Base-by-base conservation (phyloP, 2,113 vertebrate species). In the Halichoerus grypus region DNA sequence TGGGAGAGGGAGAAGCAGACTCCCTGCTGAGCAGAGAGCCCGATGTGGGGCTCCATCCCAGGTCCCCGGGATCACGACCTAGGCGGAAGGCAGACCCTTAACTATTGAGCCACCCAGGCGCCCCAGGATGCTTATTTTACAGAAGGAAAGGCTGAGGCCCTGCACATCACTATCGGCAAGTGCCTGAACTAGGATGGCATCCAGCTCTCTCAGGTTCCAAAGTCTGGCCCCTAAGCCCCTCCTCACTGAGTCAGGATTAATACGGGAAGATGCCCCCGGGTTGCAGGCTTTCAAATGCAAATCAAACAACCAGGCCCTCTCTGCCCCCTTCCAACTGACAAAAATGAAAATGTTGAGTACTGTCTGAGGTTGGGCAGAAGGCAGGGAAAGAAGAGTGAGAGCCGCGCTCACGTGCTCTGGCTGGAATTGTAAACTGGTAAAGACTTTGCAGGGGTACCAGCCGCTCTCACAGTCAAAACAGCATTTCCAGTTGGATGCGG, bases 221-320 rank as follows among this genome's bases (percentile, higher is more conserved):
- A 67, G 33, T 61, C 39, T 55, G 42, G n/a, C 57, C 91, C 88
- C 21, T 9, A 18, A 67, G 81, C 1, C 55, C 51, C 55, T 39
- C 67, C 7, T 49, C 12, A 15, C 24, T 8, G n/a, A 83, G 46
- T 10, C 31, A 21, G 36, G 71, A 67, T 63, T 76, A 10, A 11
- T 0, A 7, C 18, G 19, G 49, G 79, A 57, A 79, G 91, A 71
- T 7, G 1, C 8, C 36, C n/a, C 24, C 5, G 21, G 24, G 1
- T 5, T 39, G 67, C 10, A n/a, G 67, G 53, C 61, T 93, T 95
- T 93, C 89, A 95, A n/a, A 67, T 88, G 86, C 77, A 72, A 80
- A 84, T 80, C 69, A 18, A 61, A 65, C 51, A 69, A 91, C 36
- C 24, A 61, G 55, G 85, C 31, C 69, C 42, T 36, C 0, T 69